Base-by-base conservation (phyloP, 1,140 invertebrate species). In the Samia ricini region DNA sequence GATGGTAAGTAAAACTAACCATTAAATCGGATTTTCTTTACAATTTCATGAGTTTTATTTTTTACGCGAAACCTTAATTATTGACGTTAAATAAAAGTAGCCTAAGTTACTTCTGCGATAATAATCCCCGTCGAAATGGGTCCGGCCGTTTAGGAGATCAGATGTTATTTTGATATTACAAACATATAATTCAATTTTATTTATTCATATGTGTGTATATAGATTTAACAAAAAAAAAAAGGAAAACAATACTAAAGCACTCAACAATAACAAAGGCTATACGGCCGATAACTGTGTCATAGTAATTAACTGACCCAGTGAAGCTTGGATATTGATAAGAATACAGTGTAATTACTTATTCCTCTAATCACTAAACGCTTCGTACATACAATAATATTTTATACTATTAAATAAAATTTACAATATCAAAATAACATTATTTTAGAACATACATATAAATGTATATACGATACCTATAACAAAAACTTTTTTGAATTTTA, bases 241-340 rank as follows among this genome's bases (percentile, higher is more conserved):
- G 26, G 26, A 26, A 8, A 26, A 26, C 20, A 20, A 6, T 8
- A 10, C 22, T 52, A 52, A 7, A 21, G 6, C 2, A 12, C 19
- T 22, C 4, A 22, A 21, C 19, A 15, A 12, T 7, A 21, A 21
- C 10, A 20, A 10, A 52, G 2, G 4, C 7, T 1, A 52, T 21
- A 15, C 1, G 4, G 19, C 1, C 33, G 4, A 15, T 12, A 15
- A 42, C 12, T 12, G 33, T 10, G 33, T 42, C 4, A 54, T 20
- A 58, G 26, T 36, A 74, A 77, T 75, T 69, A 75, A 64, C 56
- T 61, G 22, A 62, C 15, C 51, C 61, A 72, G 70, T 61, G 57
- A 57, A 70, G 65, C 73, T 42, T 73, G 71, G 57, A 48, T 58
- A 65, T 66, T 69, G 69, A 71, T 73, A 69, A 66, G 15, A 36